Evolutionary conservation across 1,140 invertebrate species (phyloP).

Genomic region (Meloidogyne chitwoodi): DNA sequence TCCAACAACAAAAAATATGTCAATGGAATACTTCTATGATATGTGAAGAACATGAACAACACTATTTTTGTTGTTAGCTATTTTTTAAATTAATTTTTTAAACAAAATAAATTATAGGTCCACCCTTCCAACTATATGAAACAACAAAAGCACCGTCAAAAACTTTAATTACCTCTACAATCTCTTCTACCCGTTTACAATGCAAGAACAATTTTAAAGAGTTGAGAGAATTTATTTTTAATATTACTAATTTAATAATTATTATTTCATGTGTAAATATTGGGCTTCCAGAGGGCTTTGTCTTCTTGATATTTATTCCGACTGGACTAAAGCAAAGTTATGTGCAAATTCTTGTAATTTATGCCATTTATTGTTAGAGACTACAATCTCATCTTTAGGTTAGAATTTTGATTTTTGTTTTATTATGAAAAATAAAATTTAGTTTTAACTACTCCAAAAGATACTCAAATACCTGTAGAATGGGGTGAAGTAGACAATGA

Average conservation of each 20-base stretch:
- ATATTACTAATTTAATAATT: background rate
- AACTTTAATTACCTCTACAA: background rate
- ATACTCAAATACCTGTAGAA: background rate
- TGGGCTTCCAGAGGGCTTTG: background rate
- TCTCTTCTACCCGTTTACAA: background rate
- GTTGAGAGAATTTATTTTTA: background rate
- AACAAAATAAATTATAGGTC: background rate
- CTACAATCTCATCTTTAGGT: background rate
- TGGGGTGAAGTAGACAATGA: background rate
- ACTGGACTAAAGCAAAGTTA: background rate
- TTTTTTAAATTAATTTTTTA: background rate
- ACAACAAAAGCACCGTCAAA: background rate
- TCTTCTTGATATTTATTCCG: background rate
- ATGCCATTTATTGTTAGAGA: background rate
- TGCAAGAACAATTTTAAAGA: background rate
- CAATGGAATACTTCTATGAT: background rate
- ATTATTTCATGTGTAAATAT: background rate
- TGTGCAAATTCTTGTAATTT: background rate
- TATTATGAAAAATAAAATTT: background rate
- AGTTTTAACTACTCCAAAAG: background rate
- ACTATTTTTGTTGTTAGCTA: background rate
- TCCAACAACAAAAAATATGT: background rate
- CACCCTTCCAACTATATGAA: background rate
- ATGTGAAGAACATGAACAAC: background rate
- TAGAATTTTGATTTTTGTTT: no score